Evolutionary conservation across 1,140 invertebrate species (phyloP).

Genomic region (Drosophila sp.): DNA sequence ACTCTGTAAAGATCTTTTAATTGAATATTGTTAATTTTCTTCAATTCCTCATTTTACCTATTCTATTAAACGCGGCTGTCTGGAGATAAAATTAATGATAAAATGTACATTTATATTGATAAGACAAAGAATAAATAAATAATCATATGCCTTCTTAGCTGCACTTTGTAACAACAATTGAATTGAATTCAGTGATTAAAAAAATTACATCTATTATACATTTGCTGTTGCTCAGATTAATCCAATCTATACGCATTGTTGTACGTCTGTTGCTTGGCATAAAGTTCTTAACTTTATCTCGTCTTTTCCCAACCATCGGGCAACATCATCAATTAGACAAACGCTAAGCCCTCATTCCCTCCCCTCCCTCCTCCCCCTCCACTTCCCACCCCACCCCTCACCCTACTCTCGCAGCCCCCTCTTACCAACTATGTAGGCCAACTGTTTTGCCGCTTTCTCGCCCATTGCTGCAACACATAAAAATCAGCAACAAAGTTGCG

Average conservation of each 20-base stretch:
- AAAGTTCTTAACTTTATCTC: constrained; percentile 36
- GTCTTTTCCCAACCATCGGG: not conserved
- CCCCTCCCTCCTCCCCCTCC: not conserved
- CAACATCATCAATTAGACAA: constrained; percentile 48
- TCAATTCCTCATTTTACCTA: no score
- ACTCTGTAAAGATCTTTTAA: no score
- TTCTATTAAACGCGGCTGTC: no score
- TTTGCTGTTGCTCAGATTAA: constrained; percentile 32
- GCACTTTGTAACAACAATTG: not conserved
- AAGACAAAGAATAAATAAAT: no score
- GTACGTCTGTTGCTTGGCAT: constrained; percentile 18
- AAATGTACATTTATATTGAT: no score
- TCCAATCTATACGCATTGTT: not conserved
- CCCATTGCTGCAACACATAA: constrained; percentile 73
- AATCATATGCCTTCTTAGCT: no score
- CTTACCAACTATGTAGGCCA: constrained; percentile 62
- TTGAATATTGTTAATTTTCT: no score
- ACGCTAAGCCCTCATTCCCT: constrained; percentile 30
- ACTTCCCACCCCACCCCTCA: no score
- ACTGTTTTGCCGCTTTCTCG: constrained; percentile 70
- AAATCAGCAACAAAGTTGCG: constrained; percentile 80
- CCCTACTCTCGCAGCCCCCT: no score
- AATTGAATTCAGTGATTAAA: constrained; percentile 11
- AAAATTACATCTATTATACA: constrained; percentile 18
- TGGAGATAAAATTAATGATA: no score